Conservation (phyloP, 2,797 vertebrate species). For the Anabas testudineus region DNA sequence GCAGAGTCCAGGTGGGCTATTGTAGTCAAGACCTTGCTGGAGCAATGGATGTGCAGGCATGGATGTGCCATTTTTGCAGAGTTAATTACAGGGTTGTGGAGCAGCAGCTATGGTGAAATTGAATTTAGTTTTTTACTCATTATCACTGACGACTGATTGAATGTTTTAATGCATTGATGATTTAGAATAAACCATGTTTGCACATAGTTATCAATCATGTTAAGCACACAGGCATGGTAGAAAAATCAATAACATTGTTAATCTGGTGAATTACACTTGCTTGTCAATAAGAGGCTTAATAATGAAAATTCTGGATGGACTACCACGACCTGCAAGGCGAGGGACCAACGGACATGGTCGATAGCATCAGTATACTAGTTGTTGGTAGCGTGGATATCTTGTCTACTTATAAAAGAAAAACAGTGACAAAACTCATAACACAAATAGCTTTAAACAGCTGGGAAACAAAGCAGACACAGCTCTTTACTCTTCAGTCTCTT, state of each 20-base stretch:
- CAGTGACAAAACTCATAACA: neutral
- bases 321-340: neutral
- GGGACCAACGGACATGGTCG: neutral
- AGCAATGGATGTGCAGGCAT: constrained; percentile 18
- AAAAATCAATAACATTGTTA: constrained; percentile 37
- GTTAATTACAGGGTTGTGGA: constrained; percentile 56
- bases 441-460: neutral
- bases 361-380: neutral
- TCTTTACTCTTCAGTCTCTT: neutral
- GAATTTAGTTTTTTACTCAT: constrained; percentile 54
- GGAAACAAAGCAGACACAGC: neutral
- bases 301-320: constrained; percentile 14
- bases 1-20: constrained; percentile 68
- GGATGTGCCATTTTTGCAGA: constrained; percentile 42
- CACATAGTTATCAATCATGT: constrained; percentile 54
- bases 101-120: constrained; percentile 49
- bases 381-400: neutral
- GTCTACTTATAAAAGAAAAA: neutral
- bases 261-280: constrained; percentile 9
- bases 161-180: constrained; percentile 55
- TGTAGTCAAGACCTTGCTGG: constrained; percentile 70
- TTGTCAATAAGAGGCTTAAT: constrained; percentile 12
- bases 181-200: constrained; percentile 48
- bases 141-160: constrained; percentile 59
- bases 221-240: constrained; percentile 9